Evolutionary conservation across 2,113 vertebrate genomes (phyloP).

Genomic region (Plecturocebus donacophilus): DNA sequence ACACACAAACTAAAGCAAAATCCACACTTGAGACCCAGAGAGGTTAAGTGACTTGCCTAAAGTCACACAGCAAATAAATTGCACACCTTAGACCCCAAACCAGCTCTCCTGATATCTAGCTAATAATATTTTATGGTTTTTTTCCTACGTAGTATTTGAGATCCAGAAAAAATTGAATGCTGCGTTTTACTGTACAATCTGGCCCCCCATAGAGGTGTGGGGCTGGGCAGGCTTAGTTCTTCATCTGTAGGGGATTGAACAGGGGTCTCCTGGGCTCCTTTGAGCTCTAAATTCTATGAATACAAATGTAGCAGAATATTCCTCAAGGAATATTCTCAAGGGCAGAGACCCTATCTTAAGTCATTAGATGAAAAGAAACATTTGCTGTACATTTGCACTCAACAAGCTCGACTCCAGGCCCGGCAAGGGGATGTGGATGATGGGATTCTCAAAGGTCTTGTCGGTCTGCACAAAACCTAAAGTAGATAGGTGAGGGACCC

Average conservation of each 20-base stretch:
- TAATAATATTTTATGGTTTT: neutral
- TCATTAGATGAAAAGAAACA: neutral
- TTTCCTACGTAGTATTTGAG: neutral
- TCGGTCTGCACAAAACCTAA: neutral
- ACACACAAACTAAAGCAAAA: neutral
- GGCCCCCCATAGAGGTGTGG: neutral
- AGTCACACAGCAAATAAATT: neutral
- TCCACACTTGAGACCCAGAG: neutral
- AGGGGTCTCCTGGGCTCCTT: neutral
- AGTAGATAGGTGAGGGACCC: neutral
- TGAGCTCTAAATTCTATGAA: slow-evolving; percentile 1
- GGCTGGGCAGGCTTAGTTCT: neutral
- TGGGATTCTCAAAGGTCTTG: neutral
- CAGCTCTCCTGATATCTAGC: neutral
- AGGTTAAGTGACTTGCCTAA: neutral
- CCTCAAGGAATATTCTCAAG: neutral
- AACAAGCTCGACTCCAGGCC: accelerated
- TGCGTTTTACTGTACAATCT: neutral
- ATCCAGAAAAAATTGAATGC: neutral
- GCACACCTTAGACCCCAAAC: neutral
- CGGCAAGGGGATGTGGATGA: neutral
- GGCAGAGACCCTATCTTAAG: neutral
- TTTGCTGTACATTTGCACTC: neutral
- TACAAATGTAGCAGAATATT: neutral
- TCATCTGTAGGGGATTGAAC: neutral